Evolutionary conservation across 2,888 invertebrate genomes (phyloP), one percentile per base, ranked within the genome.

Genomic region (Sesia bembeciformis): DNA sequence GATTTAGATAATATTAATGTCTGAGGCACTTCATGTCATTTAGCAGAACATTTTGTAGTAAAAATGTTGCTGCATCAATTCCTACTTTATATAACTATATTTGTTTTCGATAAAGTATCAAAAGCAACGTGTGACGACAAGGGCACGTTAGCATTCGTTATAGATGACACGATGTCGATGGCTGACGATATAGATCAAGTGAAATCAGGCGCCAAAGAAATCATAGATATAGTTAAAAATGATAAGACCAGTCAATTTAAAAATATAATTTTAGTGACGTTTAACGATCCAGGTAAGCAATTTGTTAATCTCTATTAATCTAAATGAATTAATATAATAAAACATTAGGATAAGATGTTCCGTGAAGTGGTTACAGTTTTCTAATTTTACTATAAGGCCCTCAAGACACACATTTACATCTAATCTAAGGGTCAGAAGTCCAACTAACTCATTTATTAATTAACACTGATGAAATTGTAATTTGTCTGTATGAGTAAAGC

Each of bases 251-350:
- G 64, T 54, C 60, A 64, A 38, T 67, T 74, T 3, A 40, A 62
- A 40, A 66, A 76, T 40, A 65, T 72, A 39, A 66, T 76, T 3
- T 55, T 76, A 5, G 69, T 76, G 3, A 74, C 72, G 0, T 67
- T 76, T 40, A 76, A 73, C 51, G 74, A 75, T 62, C 71, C 72
- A 59, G 57, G 76, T 75, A 61, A 61, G 61, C 56, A 5, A 38
- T 8, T 6, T 43, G 5, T 23, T 46, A 4, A 39, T 50, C 23
- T 46, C 2, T 23, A 23, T 23, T 23, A 23, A 23, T 23, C 23
- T 23, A 23, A 23, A 23, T 23, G 23, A 23, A 23, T 1, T 23
- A 23, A 23, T 23, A 23, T 23, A 23, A 23, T 23, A 23, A 23
- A 23, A 23, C 23, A 2, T 23, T 23, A 23, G 1, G 23, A 23